Conservation (phyloP, 2,797 vertebrate genomes). For the Sparus aurata region DNA sequence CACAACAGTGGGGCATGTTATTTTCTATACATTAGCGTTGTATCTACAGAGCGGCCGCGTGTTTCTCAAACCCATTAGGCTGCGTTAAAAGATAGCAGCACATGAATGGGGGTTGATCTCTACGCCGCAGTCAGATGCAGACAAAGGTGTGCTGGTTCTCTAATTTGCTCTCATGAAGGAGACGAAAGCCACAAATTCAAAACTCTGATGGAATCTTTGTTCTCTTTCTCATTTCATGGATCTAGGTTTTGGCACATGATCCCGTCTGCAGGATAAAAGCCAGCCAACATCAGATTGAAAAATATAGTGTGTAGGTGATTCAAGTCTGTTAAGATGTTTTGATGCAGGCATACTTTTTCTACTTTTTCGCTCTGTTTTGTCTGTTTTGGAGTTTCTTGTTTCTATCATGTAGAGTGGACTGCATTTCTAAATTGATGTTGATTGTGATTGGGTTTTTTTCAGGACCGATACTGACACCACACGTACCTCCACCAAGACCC, state of each 20-base stretch:
- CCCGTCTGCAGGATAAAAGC: not conserved
- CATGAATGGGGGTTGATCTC: conserved; percentile 31
- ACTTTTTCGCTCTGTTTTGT: not conserved
- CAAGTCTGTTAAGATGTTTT: not conserved
- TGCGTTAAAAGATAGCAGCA: conserved; percentile 38
- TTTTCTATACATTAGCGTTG: conserved; percentile 74
- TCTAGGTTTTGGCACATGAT: conserved; percentile 1
- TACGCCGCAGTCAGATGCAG: conserved; percentile 15
- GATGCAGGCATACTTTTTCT: not conserved
- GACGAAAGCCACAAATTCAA: conserved; percentile 10
- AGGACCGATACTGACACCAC: too few relatives aligned
- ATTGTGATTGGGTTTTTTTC: too few relatives aligned
- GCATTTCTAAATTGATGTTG: not conserved
- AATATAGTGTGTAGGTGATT: conserved; percentile 4
- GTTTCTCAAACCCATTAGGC: conserved; percentile 60
- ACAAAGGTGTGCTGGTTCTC: conserved; percentile 47
- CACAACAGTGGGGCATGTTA: conserved; percentile 55
- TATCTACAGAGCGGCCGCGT: conserved; percentile 55
- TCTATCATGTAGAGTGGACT: conserved; percentile 10
- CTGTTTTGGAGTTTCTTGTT: not conserved
- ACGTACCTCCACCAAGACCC: too few relatives aligned
- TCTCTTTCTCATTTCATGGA: conserved; percentile 10
- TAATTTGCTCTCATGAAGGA: conserved; percentile 3
- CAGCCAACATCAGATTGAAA: not conserved
- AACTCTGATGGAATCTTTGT: not conserved